These are phyloP conservation scores for Zosterops japonicus DNA, from an alignment of 2,113 vertebrate genomes.

Conservation along the genomic window DNA sequence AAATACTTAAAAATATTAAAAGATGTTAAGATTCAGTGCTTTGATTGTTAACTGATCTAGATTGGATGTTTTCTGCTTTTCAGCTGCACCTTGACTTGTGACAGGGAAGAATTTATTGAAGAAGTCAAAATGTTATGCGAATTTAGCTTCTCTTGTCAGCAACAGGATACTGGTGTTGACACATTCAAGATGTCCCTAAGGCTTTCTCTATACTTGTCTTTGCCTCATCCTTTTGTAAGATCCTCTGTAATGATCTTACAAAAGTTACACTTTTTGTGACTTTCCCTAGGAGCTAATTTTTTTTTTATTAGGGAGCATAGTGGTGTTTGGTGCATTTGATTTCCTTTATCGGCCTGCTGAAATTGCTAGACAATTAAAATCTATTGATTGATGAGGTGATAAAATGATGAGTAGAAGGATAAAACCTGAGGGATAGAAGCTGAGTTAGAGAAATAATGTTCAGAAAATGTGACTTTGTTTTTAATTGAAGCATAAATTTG, in stretches of 20 bases:
- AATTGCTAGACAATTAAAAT: constrained; percentile 22
- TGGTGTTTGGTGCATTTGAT: not conserved
- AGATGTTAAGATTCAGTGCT: not conserved
- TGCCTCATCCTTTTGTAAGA: not conserved
- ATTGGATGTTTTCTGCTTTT: not conserved
- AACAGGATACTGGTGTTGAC: not conserved
- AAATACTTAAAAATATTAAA: not conserved
- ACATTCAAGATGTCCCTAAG: not conserved
- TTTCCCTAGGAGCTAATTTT: constrained; percentile 12
- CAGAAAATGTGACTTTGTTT: constrained; percentile 12
- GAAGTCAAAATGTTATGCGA: not conserved
- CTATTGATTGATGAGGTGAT: constrained; percentile 47
- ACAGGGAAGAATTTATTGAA: not conserved
- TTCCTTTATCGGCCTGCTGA: not conserved
- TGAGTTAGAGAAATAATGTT: constrained; percentile 54
- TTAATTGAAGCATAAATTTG: constrained; percentile 72
- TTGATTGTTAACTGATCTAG: not conserved
- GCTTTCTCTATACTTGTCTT: not conserved
- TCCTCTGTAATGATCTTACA: not conserved
- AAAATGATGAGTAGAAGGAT: constrained; percentile 45
- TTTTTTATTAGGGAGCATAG: constrained; percentile 2
- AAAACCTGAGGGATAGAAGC: constrained; percentile 39
- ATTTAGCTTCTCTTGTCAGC: not conserved
- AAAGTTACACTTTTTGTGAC: not conserved
- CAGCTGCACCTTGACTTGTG: not conserved